Base-by-base conservation (phyloP, 2,888 invertebrate species). In the Chrysotoxum bicinctum region DNA sequence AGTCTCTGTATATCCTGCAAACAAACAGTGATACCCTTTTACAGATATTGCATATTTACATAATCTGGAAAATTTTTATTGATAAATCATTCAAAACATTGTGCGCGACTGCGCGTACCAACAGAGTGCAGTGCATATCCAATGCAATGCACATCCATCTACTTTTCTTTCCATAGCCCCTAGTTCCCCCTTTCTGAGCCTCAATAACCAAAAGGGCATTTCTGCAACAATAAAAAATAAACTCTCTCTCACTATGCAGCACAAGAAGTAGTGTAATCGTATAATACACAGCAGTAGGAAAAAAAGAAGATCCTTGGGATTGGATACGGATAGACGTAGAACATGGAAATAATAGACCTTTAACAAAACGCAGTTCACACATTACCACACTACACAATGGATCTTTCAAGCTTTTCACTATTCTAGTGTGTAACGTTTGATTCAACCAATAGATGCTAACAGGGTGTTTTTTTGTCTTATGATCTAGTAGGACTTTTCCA, bases 361-460 rank as follows among this genome's bases (percentile, higher is more conserved):
- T 70, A 82, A 86, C 86, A 82, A 86, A 86, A 86, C 82, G 82
- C 86, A 86, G 82, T 86, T 86, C 86, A 86, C 86, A 86, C 86
- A 86, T 86, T 82, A 86, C 86, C 77, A 82, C 86, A 64, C 77
- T 30, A 45, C 73, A 86, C 81, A 86, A 86, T 86, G 81, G 77
- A 77, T 60, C 64, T 64, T 70, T 74, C 73, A 60, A 60, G 83
- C 7, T 70, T 66, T 64, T 37, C 60, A 35, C 58, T 74, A 3
- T 40, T 14, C 23, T 43, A 1, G 37, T 45, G 62, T 52, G 48
- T 45, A 6, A 40, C n/a, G 35, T 40, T 60, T 35, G 58, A 54
- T 21, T 26, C 8, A 19, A 43, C 14, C 48, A 37, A 52, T 73
- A 48, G 50, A 10, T 35, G 23, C 0, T n/a, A 23, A 66, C 23